Evolutionary conservation across 2,113 vertebrate species (phyloP).

Genomic region (Glaucidium brasilianum): DNA sequence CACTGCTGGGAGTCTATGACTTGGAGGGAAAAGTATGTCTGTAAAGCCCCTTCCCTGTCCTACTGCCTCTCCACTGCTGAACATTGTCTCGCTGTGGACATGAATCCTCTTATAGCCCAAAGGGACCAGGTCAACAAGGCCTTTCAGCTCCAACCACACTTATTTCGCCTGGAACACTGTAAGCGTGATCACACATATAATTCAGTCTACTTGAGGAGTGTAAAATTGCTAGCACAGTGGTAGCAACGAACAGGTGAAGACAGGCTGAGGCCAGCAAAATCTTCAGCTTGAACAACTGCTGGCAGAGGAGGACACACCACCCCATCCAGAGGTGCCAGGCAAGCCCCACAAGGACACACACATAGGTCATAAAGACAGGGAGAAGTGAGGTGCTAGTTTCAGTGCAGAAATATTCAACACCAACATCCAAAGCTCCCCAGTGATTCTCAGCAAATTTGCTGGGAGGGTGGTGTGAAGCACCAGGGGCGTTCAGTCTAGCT

Average conservation of each 20-base stretch:
- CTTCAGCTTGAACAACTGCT: neutral
- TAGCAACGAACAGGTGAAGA: neutral
- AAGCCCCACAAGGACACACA: neutral
- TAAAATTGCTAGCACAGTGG: neutral
- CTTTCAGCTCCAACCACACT: neutral
- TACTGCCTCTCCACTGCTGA: neutral
- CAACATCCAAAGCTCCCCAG: neutral
- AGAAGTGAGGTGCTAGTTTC: neutral
- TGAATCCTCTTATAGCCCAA: neutral
- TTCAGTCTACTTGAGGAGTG: neutral
- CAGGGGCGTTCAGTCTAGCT: neutral
- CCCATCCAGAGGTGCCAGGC: accelerated
- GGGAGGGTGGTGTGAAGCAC: neutral
- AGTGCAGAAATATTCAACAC: neutral
- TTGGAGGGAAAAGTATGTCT: neutral
- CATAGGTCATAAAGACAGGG: neutral
- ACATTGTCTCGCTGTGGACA: neutral
- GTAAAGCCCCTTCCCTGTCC: neutral
- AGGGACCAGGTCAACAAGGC: neutral
- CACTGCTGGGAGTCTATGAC: neutral
- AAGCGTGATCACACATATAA: neutral
- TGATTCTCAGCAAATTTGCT: neutral
- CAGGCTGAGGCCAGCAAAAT: neutral
- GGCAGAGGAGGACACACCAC: neutral
- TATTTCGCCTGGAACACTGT: neutral